Base-by-base conservation (phyloP, 2,888 invertebrate species). In the Odiellus spinosus region DNA sequence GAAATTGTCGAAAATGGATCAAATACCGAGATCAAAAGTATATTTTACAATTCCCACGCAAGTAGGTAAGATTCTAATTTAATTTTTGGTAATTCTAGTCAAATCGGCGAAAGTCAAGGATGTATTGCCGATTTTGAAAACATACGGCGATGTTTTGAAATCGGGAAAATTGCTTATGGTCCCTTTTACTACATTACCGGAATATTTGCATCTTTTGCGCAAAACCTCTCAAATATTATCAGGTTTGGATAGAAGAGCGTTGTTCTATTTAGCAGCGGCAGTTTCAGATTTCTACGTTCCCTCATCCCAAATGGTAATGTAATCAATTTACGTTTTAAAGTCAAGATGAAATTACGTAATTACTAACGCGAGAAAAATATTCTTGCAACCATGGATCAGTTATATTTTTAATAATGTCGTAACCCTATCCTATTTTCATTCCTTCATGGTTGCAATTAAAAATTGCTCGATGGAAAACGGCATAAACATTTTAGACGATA, bases 241-340 rank as follows among this genome's bases (percentile, higher is more conserved):
- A 11, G 65, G 71, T 40, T 70, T 80, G 42, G 79, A 79, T 6
- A 64, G 74, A 1, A 70, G 73, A 26, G 85, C 83, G 0, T 65
- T 93, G 58, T 68, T 98, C n/a, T 98, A 90, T 66, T 73, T 98
- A 46, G 95, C 96, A 15, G 98, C 98, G 1, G 98, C 98, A 3
- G 98, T 96, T 0, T 93, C 96, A 0, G 98, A 98, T 71, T 98
- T 98, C 72, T 96, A 96, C 67, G 78, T 99, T 65, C 95, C 95
- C 40, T 77, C 80, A 56, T 79, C 81, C 63, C 74, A 86, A 72
- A 82, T 96, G 80, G 91, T 91, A 67, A 72, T 67, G 34, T 15
- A 2, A 33, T 41, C 15, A 35, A 32, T 12, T 47, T 47, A 33
- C 40, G 19, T 47, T 19, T 48, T 20, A 20, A 21, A n/a, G n/a